Conservation (phyloP, 2,797 vertebrate genomes). For the Bradypus variegatus region DNA sequence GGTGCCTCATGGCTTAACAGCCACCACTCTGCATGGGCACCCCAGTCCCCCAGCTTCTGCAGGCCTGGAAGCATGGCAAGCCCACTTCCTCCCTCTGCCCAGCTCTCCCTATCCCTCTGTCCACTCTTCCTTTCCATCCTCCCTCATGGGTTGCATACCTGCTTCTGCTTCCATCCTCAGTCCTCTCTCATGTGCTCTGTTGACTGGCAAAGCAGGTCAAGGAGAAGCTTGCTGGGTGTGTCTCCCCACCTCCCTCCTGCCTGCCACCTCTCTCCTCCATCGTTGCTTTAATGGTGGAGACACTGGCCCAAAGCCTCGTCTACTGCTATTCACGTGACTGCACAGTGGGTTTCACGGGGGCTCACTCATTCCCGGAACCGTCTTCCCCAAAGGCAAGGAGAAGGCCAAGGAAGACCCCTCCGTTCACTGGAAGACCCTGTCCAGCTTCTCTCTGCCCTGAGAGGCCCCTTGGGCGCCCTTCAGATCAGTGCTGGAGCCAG, state of each 20-base stretch:
- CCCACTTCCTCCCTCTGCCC: neutral
- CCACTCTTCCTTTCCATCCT: neutral
- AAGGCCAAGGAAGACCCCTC: neutral
- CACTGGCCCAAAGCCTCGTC: neutral
- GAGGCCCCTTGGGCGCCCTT: neutral
- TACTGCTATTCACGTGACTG: neutral
- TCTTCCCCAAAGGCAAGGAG: neutral
- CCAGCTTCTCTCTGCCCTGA: neutral
- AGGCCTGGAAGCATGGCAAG: fast-evolving
- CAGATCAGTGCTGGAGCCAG: neutral
- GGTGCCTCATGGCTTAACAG: neutral
- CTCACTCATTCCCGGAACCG: neutral
- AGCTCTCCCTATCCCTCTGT: neutral
- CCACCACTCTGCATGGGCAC: neutral
- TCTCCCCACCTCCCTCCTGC: neutral
- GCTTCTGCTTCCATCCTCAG: no score
- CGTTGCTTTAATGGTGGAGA: neutral
- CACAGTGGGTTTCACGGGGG: neutral
- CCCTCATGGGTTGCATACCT: no score
- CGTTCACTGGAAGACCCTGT: neutral
- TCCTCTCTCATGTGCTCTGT: neutral
- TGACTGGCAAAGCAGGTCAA: neutral
- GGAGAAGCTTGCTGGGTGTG: neutral
- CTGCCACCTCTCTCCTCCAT: neutral
- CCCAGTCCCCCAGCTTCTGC: no score